Base-by-base conservation (phyloP, 2,888 invertebrate species). In the Idaea straminata region DNA sequence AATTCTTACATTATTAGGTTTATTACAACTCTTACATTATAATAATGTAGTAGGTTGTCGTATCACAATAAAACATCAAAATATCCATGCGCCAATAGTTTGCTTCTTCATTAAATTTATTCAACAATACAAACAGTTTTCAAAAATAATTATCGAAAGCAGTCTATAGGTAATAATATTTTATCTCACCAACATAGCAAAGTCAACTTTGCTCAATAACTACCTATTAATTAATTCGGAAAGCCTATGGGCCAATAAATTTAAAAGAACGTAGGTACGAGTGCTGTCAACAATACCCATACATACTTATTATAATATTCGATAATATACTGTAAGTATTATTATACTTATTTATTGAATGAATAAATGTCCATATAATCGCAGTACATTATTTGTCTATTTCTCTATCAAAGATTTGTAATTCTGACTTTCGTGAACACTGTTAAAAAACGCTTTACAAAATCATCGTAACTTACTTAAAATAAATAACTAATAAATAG, bases 241-340 rank as follows among this genome's bases (percentile, higher is more conserved):
- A 47, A 13, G 47, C 47, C 47, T 7, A 61, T 57, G 64, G 61
- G 64, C 58, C 5, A 47, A 47, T 61, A 61, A 66, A 62, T 34
- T 59, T 63, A 69, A 67, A 67, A 64, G 67, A 59, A 61, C 64
- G 61, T 58, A 63, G 63, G 66, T 66, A 38, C 63, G 59, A 61
- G 25, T 35, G 61, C 62, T 66, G 57, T 64, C 57, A 38, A 34
- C 63, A 58, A 47, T 47, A 47, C 13, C 2, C 47, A 10, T 47
- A 10, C 47, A 47, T 47, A 10, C 47, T 7, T 10, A 47, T 25
- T 25, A 47, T 5, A 13, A 47, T 47, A 10, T 13, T 47, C 47
- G 10, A 47, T 47, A 47, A 13, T 47, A 25, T 25, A 25, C 25
- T 10, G 5, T 0, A 47, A 13, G 5, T 13, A 7, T 47, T 47